Evolutionary conservation across 2,797 vertebrate genomes (phyloP).

Genomic region (Enoplosus armatus): DNA sequence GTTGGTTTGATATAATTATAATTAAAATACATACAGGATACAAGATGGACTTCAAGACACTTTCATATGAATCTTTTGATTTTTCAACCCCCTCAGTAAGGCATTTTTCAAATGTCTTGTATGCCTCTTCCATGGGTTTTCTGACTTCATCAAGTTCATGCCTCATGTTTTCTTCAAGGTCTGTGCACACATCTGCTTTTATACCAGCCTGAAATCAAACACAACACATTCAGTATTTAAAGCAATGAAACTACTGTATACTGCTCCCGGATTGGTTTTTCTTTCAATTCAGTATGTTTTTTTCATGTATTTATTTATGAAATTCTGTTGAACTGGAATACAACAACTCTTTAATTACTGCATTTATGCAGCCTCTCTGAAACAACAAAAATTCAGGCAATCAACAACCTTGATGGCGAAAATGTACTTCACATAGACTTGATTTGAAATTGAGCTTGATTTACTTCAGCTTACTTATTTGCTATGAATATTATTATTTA

Average conservation of each 20-base stretch:
- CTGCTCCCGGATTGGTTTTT: neutral
- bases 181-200: neutral
- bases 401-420: neutral
- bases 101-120: slow-evolving; percentile 10
- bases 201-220: slow-evolving; percentile 33
- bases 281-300: neutral
- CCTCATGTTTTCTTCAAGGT: neutral
- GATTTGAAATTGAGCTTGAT: too few species aligned
- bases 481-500: too few species aligned
- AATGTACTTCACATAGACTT: too few species aligned
- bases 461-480: too few species aligned
- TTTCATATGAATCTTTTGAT: slow-evolving; percentile 27
- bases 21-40: slow-evolving; percentile 15
- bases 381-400: neutral
- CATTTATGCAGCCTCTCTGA: neutral
- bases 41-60: neutral
- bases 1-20: neutral
- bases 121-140: neutral
- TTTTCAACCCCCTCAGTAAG: slow-evolving; percentile 41
- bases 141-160: neutral
- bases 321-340: neutral
- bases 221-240: neutral
- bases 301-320: neutral
- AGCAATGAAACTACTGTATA: neutral
- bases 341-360: neutral